These are phyloP conservation scores for Lytechinus variegatus DNA, from an alignment of 35 echinoderm and acorn worm species.

Conservation along the genomic window DNA sequence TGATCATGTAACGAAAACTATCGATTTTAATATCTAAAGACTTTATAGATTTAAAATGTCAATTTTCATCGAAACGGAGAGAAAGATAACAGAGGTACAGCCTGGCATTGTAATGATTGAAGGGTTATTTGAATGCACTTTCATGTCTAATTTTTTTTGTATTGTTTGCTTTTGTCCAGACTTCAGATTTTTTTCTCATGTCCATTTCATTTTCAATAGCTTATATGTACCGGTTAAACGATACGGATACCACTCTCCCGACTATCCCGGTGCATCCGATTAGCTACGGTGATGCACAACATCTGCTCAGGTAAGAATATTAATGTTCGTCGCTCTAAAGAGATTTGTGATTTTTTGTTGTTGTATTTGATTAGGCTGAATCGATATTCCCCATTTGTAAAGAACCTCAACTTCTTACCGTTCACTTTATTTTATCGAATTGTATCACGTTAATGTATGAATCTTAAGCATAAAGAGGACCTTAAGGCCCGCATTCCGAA, in stretches of 20 bases:
- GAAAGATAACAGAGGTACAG: background rate
- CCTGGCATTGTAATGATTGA: background rate
- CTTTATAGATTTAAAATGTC: no score
- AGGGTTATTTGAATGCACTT: background rate
- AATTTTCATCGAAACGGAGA: background rate
- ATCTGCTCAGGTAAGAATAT: slow-evolving; percentile 44
- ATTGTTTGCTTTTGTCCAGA: background rate
- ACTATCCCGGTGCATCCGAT: slow-evolving; percentile 60
- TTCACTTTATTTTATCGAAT: no score
- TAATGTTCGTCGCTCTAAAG: background rate
- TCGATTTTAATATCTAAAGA: no score
- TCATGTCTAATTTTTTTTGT: background rate
- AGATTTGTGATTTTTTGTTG: no score
- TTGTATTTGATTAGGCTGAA: no score
- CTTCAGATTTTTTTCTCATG: background rate
- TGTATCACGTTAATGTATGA: no score
- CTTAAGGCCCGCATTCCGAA: no score
- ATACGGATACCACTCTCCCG: slow-evolving; percentile 38
- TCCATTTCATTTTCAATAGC: background rate
- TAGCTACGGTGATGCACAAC: slow-evolving; percentile 45
- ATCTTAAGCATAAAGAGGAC: no score
- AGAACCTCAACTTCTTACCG: no score
- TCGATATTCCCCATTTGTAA: no score
- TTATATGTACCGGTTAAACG: slow-evolving; percentile 41
- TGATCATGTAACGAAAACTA: no score